phyloP scores from a whole-genome alignment of 2,113 vertebrate genomes.

The Amphilophus citrinellus region DNA sequence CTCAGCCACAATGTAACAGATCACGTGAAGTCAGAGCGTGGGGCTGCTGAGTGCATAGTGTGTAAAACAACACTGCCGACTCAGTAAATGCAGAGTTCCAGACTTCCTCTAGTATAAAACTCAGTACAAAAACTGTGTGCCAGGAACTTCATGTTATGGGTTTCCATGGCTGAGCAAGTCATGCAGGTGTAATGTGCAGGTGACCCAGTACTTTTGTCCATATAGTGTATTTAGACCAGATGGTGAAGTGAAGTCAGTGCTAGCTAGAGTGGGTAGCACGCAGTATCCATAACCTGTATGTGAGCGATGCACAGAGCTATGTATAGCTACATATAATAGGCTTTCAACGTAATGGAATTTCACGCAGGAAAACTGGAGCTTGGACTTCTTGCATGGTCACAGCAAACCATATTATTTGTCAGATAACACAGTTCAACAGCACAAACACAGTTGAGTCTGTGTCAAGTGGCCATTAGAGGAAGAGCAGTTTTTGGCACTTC shows the following conservation, averaged over 20 bases:
- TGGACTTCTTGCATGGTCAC: rapidly evolving
- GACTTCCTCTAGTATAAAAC: no score
- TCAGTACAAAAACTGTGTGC: no score
- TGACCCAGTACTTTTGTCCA: not conserved
- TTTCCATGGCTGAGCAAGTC: not conserved
- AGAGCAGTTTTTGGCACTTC: no score
- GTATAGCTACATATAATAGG: no score
- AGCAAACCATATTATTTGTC: not conserved
- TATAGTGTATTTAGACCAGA: not conserved
- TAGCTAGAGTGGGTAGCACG: not conserved
- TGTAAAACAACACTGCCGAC: not conserved
- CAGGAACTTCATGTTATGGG: not conserved
- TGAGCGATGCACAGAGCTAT: no score
- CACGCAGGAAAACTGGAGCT: no score
- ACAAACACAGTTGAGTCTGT: no score
- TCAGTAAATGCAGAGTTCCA: not conserved
- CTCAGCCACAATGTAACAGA: not conserved
- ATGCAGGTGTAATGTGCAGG: not conserved
- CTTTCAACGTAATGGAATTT: rapidly evolving
- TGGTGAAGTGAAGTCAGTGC: not conserved
- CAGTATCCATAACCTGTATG: not conserved
- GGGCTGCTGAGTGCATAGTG: not conserved
- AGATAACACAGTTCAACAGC: no score
- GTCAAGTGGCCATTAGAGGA: no score
- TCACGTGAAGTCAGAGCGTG: not conserved